These are phyloP conservation scores for Macroramphosus scolopax DNA, from an alignment of 2,797 vertebrate species.

Conservation along the genomic window DNA sequence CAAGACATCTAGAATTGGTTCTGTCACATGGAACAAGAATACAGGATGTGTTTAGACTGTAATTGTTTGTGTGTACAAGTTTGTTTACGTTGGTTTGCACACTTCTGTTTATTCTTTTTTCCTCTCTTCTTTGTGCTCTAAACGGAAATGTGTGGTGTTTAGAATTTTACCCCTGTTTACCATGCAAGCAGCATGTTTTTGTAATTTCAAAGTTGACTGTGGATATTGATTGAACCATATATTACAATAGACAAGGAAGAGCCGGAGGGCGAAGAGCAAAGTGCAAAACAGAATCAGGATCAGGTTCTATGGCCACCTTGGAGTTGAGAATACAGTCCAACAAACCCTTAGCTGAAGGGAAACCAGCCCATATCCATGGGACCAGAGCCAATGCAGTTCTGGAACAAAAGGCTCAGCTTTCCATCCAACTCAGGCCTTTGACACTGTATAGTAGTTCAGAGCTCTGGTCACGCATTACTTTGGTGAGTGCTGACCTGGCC, in stretches of 20 bases:
- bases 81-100: conserved; percentile 5
- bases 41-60: conserved; percentile 4
- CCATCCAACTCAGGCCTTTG: conserved; percentile 33
- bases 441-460: conserved; percentile 37
- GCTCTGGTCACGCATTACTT: conserved; percentile 30
- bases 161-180: conserved; percentile 8
- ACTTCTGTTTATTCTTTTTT: conserved; percentile 6
- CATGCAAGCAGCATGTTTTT: conserved; percentile 13
- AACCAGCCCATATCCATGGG: conserved; percentile 31
- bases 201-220: conserved; percentile 22
- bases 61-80: conserved; percentile 11
- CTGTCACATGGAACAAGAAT: conserved; percentile 20
- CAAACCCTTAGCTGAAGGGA: conserved; percentile 43
- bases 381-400: conserved; percentile 37
- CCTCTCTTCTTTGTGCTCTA: background rate
- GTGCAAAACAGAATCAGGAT: conserved; percentile 46
- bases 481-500: conserved; percentile 29
- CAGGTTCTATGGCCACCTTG: conserved; percentile 58
- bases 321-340: conserved; percentile 48
- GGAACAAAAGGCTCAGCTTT: conserved; percentile 34
- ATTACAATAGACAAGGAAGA: conserved; percentile 34
- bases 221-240: conserved; percentile 35
- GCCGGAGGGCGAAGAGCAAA: too few species aligned
- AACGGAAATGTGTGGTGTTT: conserved; percentile 1
- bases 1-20: conserved; percentile 1